Conservation (phyloP, 2,797 vertebrate genomes). For the Staurois parvus region DNA sequence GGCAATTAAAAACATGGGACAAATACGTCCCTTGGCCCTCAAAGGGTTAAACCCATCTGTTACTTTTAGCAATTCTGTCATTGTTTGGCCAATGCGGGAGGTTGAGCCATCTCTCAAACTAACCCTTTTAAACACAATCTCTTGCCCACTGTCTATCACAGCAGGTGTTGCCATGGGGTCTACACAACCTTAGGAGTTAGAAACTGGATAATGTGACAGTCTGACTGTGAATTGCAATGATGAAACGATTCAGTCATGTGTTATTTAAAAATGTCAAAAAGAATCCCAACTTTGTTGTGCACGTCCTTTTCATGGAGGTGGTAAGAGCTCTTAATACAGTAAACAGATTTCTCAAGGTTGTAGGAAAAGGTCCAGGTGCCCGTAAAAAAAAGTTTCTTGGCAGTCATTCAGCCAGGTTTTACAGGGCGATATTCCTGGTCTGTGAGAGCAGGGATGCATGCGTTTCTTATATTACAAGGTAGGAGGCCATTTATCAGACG, state of each 20-base stretch:
- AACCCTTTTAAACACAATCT: conserved; percentile 12
- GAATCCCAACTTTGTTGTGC: conserved; percentile 93
- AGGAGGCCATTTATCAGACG: conserved; percentile 33
- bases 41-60: too few species aligned
- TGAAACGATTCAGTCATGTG: conserved; percentile 86
- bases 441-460: conserved; percentile 29
- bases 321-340: conserved; percentile 76
- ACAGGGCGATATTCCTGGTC: conserved; percentile 35
- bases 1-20: too few species aligned
- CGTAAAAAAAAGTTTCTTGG: conserved; percentile 45
- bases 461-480: conserved; percentile 47
- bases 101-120: neutral
- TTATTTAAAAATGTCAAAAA: conserved; percentile 93
- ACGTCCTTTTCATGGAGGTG: conserved; percentile 90
- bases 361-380: conserved; percentile 44
- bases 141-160: neutral
- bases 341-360: conserved; percentile 35
- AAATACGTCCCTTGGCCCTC: too few species aligned
- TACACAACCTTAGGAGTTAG: conserved; percentile 94
- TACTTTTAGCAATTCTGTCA: too few species aligned
- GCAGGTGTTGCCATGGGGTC: conserved; percentile 89
- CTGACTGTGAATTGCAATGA: conserved; percentile 93
- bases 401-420: conserved; percentile 38
- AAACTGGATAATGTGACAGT: conserved; percentile 91
- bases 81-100: too few species aligned